These are phyloP conservation scores for Agrotis segetum DNA, from an alignment of 2,888 invertebrate genomes.

Conservation along the genomic window DNA sequence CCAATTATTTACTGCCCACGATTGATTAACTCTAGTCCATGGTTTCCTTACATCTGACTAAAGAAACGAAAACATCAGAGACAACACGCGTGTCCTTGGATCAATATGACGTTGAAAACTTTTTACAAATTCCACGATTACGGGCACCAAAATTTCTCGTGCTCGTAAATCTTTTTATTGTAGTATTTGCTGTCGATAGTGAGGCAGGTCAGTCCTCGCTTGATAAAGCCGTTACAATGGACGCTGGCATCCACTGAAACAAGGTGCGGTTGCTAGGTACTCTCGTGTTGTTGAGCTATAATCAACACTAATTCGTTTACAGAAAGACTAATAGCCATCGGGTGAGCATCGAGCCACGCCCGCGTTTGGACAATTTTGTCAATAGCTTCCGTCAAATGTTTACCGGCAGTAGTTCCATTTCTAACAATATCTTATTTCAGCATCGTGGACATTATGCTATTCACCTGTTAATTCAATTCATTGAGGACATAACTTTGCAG, in stretches of 20 bases:
- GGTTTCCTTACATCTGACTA: conserved; percentile 21
- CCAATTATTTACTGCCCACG: conserved; percentile 52
- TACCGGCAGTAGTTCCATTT: conserved; percentile 32
- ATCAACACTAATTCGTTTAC: conserved; percentile 79
- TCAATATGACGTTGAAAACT: not conserved
- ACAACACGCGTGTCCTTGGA: not conserved
- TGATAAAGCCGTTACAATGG: conserved; percentile 53
- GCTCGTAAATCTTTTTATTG: conserved; percentile 18
- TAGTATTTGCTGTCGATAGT: conserved; percentile 50
- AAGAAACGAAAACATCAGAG: conserved; percentile 2
- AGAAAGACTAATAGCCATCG: conserved; percentile 75
- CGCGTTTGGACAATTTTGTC: conserved; percentile 72
- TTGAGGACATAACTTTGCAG: conserved; percentile 11
- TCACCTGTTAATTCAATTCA: conserved; percentile 14
- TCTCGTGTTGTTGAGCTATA: conserved; percentile 68
- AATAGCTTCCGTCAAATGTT: conserved; percentile 57
- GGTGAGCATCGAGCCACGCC: conserved; percentile 80
- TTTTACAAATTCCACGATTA: not conserved
- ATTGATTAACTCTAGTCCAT: conserved; percentile 30
- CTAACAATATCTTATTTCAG: conserved; percentile 24
- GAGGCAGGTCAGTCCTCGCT: conserved; percentile 68
- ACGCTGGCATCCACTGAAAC: conserved; percentile 38
- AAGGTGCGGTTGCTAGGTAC: conserved; percentile 70
- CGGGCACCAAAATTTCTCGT: not conserved
- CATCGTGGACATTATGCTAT: conserved; percentile 5